Conservation (phyloP, 2,113 vertebrate genomes). For the Empidonax alnorum region DNA sequence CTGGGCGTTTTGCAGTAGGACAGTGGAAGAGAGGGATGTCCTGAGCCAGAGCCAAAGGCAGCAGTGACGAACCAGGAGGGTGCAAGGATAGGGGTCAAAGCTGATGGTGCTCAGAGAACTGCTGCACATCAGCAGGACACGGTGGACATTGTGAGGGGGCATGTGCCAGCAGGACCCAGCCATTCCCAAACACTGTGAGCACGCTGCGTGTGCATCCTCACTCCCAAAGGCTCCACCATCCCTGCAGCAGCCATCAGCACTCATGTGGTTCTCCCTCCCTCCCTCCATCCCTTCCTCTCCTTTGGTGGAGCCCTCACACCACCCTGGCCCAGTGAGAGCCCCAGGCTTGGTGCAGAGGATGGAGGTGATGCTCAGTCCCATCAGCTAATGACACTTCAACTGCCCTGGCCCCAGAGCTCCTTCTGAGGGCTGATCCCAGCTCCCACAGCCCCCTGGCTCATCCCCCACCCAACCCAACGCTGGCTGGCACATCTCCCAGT, state of each 20-base stretch:
- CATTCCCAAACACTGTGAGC: not conserved
- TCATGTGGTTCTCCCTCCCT: fast-evolving
- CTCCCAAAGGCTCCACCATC: not conserved
- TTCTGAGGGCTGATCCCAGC: not conserved
- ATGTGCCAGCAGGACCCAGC: not conserved
- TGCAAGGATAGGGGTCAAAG: fast-evolving
- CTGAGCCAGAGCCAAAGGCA: not conserved
- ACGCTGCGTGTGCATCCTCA: fast-evolving
- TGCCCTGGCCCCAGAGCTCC: not conserved
- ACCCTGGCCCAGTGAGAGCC: not conserved
- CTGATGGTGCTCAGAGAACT: not conserved
- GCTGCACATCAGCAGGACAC: fast-evolving
- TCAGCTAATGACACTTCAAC: not conserved
- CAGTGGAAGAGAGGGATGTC: not conserved
- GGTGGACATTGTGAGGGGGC: not conserved
- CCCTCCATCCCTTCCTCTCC: not conserved
- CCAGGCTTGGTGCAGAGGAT: not conserved
- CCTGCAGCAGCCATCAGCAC: fast-evolving
- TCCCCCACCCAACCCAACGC: not conserved
- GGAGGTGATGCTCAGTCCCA: not conserved
- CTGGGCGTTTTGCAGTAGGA: not conserved
- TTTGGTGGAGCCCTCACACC: fast-evolving
- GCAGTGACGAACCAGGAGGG: not conserved
- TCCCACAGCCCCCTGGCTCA: not conserved
- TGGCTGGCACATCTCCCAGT: constrained; percentile 10